These are phyloP conservation scores for Odobenus rosmarus DNA, from an alignment of 2,113 vertebrate species.

Conservation along the genomic window DNA sequence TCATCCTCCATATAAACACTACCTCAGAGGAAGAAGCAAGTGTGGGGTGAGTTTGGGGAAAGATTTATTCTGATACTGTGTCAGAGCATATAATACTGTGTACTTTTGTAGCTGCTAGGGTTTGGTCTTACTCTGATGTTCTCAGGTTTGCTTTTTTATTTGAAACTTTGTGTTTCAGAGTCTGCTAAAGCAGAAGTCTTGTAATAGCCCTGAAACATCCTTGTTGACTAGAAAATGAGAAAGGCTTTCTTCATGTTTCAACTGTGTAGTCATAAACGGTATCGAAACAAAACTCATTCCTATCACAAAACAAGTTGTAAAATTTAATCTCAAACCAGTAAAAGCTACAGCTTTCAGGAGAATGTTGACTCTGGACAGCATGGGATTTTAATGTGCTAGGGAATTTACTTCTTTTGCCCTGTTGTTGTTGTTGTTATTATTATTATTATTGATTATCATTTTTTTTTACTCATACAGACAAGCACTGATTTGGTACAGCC, in stretches of 20 bases:
- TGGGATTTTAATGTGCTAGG: neutral
- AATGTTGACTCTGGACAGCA: neutral
- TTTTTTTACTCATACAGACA: slow-evolving; percentile 84
- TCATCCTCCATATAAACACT: neutral
- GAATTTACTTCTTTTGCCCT: slow-evolving; percentile 57
- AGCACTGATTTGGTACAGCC: slow-evolving; percentile 90
- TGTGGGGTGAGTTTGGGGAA: neutral
- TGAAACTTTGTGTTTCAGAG: neutral
- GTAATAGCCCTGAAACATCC: neutral
- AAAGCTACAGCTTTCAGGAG: neutral
- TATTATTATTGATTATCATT: slow-evolving; percentile 23
- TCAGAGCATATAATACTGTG: neutral
- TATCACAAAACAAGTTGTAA: neutral
- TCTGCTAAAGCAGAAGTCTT: neutral
- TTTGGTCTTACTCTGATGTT: neutral
- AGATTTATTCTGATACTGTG: neutral
- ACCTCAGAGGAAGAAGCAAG: neutral
- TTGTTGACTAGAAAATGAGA: neutral
- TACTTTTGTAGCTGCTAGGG: neutral
- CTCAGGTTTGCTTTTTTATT: neutral
- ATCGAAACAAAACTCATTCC: neutral
- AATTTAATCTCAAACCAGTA: neutral
- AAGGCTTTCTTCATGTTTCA: neutral
- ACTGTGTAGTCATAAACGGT: neutral
- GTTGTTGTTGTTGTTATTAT: neutral